Base-by-base conservation (phyloP, 2,797 vertebrate genomes). In the Anolis apletophallus region DNA sequence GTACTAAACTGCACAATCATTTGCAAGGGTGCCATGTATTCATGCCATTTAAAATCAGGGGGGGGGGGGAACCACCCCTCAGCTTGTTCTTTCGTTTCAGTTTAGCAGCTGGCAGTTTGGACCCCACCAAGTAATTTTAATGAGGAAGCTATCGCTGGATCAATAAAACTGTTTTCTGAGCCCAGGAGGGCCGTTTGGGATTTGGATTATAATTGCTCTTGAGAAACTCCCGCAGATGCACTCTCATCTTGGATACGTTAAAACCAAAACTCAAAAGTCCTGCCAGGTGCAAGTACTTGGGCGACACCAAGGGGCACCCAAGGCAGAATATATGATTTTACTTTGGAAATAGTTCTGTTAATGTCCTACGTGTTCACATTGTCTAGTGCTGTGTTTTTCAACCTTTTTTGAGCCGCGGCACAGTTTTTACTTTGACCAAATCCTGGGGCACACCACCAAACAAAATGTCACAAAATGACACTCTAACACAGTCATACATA, bases 141-240 rank as follows among this genome's bases (percentile, higher is more conserved):
- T 55, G 32, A 36, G 54, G 19, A 67, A 68, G 40, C 29, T n/a
- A 36, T 50, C 19, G 29, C 26, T 74, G 40, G 36, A 73, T 74
- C n/a, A 59, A 46, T 64, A 73, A 86, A 86, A 61, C 74, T 19
- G 21, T 72, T 73, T 76, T 71, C 59, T 69, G 46, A 46, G 26
- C 6, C 29, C 36, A 46, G 36, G 34, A 57, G 54, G 34, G 32
- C 72, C 69, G 7, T 87, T 55, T 26, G 52, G 13, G 11, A 36
- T 40, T 75, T 34, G 14, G 50, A 29, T 57, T 34, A 26, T 40
- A 76, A 82, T 34, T 87, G 54, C 34, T 77, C 34, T 69, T 55
- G 50, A 54, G 54, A 81, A 32, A 23, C 34, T 69, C 29, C 55
- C 14, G 50, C 11, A 32, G 73, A 59, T 14, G 67, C 29, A 50